Evolutionary conservation across 1,140 invertebrate genomes (phyloP), one percentile per base, ranked within the genome.

Genomic region (Drosophila pandora): DNA sequence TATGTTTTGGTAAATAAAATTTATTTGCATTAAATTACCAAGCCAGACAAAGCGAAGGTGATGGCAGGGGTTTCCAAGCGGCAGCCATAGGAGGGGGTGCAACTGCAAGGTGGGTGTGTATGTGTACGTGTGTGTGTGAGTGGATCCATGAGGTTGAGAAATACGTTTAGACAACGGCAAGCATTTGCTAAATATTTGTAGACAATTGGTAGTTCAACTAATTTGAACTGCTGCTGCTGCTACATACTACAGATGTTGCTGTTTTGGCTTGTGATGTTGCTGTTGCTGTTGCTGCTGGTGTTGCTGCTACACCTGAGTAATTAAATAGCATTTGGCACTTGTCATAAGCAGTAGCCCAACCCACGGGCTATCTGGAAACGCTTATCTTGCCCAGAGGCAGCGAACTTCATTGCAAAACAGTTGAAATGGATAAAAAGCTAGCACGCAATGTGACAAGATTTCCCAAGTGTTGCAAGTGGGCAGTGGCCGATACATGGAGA

Each of bases 1-100:
- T 88, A 88, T 88, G 83, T 88, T 88, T 88, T 68, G 76, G 83
- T 79, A 88, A 88, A 88, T 88, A 88, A 79, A 88, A 88, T 88
- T 88, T 88, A 88, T 88, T 88, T 88, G 83, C 83, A 88, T 88
- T 88, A 88, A 88, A 88, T 88, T 88, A 88, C 83, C 67, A 73
- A 65, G 70, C 70, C 83, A 87, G 82, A 79, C 82, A 68, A 79
- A 62, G 49, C 60, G 48, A 53, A 62, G 62, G 63, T 64, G 72
- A 37, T 23, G 43, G 68, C 72, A 69, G 65, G 77, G 68, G 73
- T 67, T 55, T 32, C 28, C 7, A 32, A 8, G 30, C n/a, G 7
- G 30, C 30, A 8, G 32, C 32, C 9, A 2, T 12, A 34, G 3
- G 10, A 22, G 41, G 41, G 41, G 48, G 22, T 65, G 71, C 53